A percentile compares a stretch with the other conserved stretches of the same genome.
phyloP scores from a whole-genome alignment of 2,113 vertebrate genomes.

The Lipotes vexillifer region DNA sequence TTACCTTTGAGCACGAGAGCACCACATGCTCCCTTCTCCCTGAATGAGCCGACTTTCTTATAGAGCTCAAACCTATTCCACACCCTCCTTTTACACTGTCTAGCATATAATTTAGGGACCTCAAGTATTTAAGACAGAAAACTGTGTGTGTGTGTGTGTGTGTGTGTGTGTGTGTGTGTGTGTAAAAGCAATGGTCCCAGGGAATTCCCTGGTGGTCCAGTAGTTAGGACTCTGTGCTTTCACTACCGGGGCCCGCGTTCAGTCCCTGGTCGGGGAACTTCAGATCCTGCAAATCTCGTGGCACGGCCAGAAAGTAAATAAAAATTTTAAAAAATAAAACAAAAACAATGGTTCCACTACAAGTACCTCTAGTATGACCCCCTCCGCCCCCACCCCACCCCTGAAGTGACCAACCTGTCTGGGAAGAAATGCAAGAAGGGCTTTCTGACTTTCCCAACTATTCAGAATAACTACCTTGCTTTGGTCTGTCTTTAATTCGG shows the following conservation, averaged over 20 bases:
- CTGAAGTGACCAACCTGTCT: not conserved
- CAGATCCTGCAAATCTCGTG: no score
- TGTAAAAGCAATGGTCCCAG: no score
- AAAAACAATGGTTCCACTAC: not conserved
- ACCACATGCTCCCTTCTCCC: not conserved
- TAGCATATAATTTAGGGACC: not conserved
- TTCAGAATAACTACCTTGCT: not conserved
- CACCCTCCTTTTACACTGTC: not conserved
- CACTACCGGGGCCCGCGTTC: no score
- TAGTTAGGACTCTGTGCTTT: no score
- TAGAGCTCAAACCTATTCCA: not conserved
- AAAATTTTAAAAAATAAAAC: no score
- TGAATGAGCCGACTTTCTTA: not conserved
- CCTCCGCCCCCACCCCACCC: not conserved
- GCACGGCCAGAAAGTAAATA: no score
- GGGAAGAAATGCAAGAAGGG: not conserved
- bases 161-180: not conserved
- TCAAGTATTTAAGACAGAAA: not conserved
- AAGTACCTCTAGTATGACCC: not conserved
- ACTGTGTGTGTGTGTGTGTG: not conserved
- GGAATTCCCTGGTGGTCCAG: no score
- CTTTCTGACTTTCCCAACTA: not conserved
- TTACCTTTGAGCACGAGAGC: not conserved
- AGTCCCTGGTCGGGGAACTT: no score
- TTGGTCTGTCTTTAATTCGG: not conserved